These are phyloP conservation scores for Drosophila mimica DNA, from an alignment of 2,888 invertebrate genomes.

Conservation along the genomic window DNA sequence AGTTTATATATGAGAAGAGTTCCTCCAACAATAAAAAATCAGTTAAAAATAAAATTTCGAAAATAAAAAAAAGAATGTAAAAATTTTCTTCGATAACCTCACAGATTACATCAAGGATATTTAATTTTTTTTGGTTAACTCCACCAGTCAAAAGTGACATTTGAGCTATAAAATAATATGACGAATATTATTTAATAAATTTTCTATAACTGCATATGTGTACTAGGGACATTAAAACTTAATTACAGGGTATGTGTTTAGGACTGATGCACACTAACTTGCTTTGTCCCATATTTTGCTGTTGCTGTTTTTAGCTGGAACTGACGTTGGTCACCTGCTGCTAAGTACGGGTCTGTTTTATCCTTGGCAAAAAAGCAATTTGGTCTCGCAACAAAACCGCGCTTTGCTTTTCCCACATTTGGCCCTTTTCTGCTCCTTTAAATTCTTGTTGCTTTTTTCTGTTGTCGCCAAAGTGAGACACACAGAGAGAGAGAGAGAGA, in stretches of 20 bases:
- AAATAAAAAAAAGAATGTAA: neutral
- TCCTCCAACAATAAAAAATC: neutral
- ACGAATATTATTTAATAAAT: neutral
- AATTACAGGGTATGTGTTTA: neutral
- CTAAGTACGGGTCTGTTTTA: constrained; percentile 45
- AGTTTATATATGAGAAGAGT: no score
- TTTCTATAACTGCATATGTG: neutral
- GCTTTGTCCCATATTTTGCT: neutral
- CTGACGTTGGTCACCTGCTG: constrained; percentile 45
- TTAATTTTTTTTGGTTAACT: neutral
- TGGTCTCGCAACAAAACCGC: constrained; percentile 45
- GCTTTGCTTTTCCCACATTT: neutral
- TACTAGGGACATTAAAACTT: neutral
- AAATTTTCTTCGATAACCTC: neutral
- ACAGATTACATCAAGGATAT: neutral
- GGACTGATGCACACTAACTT: neutral
- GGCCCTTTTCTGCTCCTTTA: constrained; percentile 13
- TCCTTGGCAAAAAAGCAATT: constrained; percentile 75
- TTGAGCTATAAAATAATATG: neutral
- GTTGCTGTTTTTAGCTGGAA: constrained; percentile 19
- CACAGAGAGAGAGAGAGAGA: neutral
- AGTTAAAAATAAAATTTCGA: neutral
- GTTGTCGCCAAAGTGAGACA: constrained; percentile 13
- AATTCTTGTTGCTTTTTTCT: constrained; percentile 50
- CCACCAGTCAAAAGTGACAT: neutral